These are phyloP conservation scores for Agrypnia vestita DNA, from an alignment of 1,140 invertebrate genomes.

Conservation along the genomic window DNA sequence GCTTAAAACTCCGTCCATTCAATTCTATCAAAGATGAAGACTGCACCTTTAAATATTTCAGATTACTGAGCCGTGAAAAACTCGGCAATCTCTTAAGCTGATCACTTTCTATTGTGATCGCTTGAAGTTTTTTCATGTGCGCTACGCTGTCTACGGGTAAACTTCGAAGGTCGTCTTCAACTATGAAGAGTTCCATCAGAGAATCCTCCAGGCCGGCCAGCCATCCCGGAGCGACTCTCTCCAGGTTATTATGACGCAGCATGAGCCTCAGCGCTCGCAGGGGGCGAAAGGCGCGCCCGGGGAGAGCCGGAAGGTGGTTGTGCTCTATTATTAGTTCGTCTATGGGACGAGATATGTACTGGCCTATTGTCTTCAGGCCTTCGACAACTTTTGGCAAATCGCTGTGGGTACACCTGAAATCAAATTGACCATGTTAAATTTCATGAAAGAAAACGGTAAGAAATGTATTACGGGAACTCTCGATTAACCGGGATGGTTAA, in stretches of 20 bases:
- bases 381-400: slow-evolving; percentile 83
- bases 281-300: slow-evolving; percentile 83
- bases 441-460: no score
- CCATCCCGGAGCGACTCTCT: slow-evolving; percentile 86
- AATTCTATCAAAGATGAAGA: slow-evolving; percentile 81
- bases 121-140: slow-evolving; percentile 83
- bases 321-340: slow-evolving; percentile 91
- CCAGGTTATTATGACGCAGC: slow-evolving; percentile 87
- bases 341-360: slow-evolving; percentile 80
- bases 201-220: slow-evolving; percentile 83
- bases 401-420: slow-evolving; percentile 89
- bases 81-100: slow-evolving; percentile 81
- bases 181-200: slow-evolving; percentile 86
- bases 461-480: no score
- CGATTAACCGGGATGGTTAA: no score
- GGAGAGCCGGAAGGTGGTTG: slow-evolving; percentile 86
- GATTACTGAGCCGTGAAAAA: slow-evolving; percentile 77
- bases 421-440: background rate
- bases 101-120: slow-evolving; percentile 85
- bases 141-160: slow-evolving; percentile 85
- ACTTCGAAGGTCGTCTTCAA: slow-evolving; percentile 85
- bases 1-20: slow-evolving; percentile 81
- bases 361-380: slow-evolving; percentile 81
- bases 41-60: slow-evolving; percentile 80
- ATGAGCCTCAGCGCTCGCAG: slow-evolving; percentile 85